Evolutionary conservation across 2,113 vertebrate species (phyloP).

Genomic region (Talpa occidentalis): DNA sequence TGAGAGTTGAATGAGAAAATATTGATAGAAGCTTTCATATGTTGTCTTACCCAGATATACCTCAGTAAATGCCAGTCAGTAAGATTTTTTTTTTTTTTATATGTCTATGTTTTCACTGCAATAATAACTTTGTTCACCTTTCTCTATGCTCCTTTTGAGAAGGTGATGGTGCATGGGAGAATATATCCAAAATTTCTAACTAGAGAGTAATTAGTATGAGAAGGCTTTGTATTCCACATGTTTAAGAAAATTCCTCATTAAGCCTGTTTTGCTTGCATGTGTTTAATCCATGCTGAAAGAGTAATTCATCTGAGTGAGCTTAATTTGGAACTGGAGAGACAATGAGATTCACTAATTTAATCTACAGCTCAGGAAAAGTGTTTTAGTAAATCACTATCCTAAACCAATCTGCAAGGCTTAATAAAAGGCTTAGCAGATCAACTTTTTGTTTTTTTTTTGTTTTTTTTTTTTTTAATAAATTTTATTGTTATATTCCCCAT

Average conservation of each 20-base stretch:
- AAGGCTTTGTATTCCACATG: not conserved
- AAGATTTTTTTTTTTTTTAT: not conserved
- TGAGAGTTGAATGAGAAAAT: not conserved
- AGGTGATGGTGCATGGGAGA: not conserved
- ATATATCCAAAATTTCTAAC: not conserved
- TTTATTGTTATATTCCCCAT: too few relatives aligned
- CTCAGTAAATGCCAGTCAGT: not conserved
- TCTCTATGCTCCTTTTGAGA: not conserved
- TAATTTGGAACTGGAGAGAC: not conserved
- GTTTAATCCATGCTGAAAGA: not conserved
- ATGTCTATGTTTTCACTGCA: not conserved
- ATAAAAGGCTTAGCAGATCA: not conserved
- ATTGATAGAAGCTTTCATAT: not conserved
- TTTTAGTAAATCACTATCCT: not conserved
- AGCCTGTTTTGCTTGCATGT: not conserved
- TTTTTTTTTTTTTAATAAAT: too few relatives aligned
- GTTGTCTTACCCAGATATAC: not conserved
- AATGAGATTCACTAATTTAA: conserved; percentile 9
- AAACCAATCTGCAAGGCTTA: not conserved
- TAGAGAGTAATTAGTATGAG: not conserved
- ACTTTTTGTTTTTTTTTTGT: not conserved
- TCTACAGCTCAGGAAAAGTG: not conserved
- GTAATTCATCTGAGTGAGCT: not conserved
- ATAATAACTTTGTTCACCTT: not conserved
- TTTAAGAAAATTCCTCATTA: conserved; percentile 6